These are phyloP conservation scores for Chrysodeixis includens DNA, from an alignment of 2,888 invertebrate genomes.

Conservation along the genomic window DNA sequence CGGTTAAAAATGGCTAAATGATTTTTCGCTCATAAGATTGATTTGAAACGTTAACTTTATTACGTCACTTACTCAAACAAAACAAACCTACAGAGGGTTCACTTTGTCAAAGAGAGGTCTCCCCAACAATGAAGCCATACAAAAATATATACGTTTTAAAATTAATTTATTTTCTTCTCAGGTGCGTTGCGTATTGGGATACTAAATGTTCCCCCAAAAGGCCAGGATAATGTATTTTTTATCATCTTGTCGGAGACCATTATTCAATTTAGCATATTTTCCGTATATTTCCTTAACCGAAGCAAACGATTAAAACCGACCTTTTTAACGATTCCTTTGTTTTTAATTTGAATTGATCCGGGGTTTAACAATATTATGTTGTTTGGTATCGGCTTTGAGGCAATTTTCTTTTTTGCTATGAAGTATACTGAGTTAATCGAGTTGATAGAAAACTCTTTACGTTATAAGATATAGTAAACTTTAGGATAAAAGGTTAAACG, in stretches of 20 bases:
- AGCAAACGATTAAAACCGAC: not conserved
- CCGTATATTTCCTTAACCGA: not conserved
- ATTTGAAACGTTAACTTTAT: not conserved
- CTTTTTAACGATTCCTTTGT: slow-evolving; percentile 12
- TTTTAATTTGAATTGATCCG: slow-evolving; percentile 10
- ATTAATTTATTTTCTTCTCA: not conserved
- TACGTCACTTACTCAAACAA: not conserved
- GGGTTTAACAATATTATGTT: not conserved
- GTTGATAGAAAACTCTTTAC: not conserved
- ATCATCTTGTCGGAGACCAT: not conserved
- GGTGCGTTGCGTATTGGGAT: not conserved
- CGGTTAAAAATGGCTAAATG: too few species aligned
- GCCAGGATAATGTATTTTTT: not conserved
- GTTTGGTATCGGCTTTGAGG: not conserved
- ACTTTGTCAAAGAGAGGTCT: not conserved
- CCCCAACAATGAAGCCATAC: not conserved
- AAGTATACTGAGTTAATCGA: not conserved
- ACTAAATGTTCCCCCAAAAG: not conserved
- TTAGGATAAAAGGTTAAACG: too few species aligned
- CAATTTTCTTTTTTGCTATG: not conserved
- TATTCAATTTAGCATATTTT: slow-evolving; percentile 2
- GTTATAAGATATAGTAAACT: too few species aligned
- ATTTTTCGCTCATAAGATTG: not conserved
- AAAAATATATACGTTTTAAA: not conserved
- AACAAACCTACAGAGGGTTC: not conserved